These are phyloP conservation scores for Tyria jacobaeae DNA, from an alignment of 2,888 invertebrate species.

Conservation along the genomic window DNA sequence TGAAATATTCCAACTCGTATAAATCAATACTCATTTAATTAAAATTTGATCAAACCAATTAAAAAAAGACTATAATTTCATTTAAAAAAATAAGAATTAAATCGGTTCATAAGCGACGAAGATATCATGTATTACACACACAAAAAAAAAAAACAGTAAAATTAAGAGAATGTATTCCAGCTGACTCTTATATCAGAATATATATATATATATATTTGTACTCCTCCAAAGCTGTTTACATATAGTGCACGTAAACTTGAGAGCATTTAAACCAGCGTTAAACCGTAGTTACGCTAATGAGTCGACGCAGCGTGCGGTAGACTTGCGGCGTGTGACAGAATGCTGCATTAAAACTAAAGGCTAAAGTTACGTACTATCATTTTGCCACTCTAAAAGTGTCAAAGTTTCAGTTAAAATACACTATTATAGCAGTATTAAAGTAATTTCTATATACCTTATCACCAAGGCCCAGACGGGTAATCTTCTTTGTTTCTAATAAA, in stretches of 20 bases:
- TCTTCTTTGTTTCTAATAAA: too few relatives aligned
- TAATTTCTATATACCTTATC: not conserved
- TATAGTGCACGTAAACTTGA: conserved; percentile 26
- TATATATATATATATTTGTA: not conserved
- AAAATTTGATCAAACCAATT: too few relatives aligned
- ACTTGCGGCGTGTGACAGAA: conserved; percentile 38
- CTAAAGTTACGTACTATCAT: conserved; percentile 13
- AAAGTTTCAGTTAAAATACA: conserved; percentile 7
- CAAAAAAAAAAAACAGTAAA: too few relatives aligned
- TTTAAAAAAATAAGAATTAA: too few relatives aligned
- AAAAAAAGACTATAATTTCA: too few relatives aligned
- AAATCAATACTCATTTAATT: too few relatives aligned
- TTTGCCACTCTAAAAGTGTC: conserved; percentile 5
- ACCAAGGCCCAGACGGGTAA: not conserved
- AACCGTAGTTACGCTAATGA: conserved; percentile 62
- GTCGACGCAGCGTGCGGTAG: conserved; percentile 47
- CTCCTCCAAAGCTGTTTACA: not conserved
- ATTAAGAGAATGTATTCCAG: not conserved
- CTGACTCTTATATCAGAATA: not conserved
- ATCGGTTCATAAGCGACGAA: too few relatives aligned
- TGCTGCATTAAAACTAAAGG: conserved; percentile 43
- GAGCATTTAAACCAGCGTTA: conserved; percentile 58
- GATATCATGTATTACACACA: too few relatives aligned
- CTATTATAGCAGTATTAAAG: not conserved
- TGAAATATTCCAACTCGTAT: too few relatives aligned